phyloP scores from a whole-genome alignment of 1,140 invertebrate species.

The Gryon sp. region DNA sequence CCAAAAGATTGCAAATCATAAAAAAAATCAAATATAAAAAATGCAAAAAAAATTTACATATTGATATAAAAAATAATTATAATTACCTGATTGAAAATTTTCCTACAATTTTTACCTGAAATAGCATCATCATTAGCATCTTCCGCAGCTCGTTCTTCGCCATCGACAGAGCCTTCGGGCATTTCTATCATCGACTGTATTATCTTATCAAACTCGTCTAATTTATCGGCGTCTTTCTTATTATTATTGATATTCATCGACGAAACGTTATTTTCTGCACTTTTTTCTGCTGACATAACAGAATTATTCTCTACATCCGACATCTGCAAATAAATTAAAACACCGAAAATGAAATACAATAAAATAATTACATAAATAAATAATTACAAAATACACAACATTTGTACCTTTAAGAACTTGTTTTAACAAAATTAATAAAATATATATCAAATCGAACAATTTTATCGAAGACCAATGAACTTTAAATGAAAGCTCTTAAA shows the following conservation, averaged over 20 bases:
- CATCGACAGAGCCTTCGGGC: conserved; percentile 64
- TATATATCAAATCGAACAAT: not conserved
- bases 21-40: not conserved
- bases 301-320: not conserved
- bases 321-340: no score
- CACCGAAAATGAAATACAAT: no score
- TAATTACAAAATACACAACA: no score
- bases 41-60: not conserved
- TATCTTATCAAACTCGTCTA: conserved; percentile 74
- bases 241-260: conserved; percentile 51
- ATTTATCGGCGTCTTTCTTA: conserved; percentile 68
- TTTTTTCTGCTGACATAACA: not conserved
- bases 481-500: not conserved
- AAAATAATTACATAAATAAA: no score
- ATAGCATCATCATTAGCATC: conserved; percentile 56
- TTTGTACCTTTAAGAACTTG: no score
- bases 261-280: conserved; percentile 41
- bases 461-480: not conserved
- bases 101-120: conserved; percentile 32
- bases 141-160: conserved; percentile 56
- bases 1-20: conserved; percentile 1
- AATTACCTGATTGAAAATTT: conserved; percentile 1
- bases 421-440: no score
- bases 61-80: not conserved
- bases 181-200: conserved; percentile 73